Evolutionary conservation across 2,113 vertebrate genomes (phyloP).

Genomic region (Ahaetulla prasina): DNA sequence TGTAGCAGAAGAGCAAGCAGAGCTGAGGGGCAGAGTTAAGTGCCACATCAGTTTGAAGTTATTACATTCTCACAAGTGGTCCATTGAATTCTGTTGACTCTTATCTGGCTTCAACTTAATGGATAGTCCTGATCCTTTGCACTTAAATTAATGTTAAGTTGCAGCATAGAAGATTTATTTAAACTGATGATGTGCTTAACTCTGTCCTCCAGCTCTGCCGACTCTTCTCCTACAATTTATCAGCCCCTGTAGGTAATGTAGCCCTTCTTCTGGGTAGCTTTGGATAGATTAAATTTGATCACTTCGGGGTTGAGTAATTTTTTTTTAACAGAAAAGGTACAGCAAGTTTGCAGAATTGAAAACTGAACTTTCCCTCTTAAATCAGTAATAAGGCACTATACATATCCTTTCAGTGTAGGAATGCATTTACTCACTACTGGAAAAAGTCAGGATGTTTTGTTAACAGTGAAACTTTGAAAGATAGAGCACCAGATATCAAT

Average conservation of each 20-base stretch:
- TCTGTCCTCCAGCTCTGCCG: background rate
- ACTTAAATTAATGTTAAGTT: background rate
- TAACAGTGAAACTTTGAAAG: background rate
- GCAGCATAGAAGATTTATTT: background rate
- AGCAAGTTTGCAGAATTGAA: background rate
- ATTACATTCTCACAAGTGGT: background rate
- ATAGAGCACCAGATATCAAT: background rate
- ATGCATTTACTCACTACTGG: background rate
- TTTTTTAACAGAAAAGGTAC: background rate
- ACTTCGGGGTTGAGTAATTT: background rate
- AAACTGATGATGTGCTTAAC: background rate
- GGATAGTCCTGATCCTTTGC: background rate
- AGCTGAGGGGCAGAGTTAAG: background rate
- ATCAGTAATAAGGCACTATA: background rate
- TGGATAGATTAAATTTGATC: conserved; percentile 17
- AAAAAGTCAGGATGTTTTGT: background rate
- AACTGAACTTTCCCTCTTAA: background rate
- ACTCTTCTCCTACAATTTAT: background rate
- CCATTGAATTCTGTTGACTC: background rate
- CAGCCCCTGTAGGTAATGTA: conserved; percentile 1
- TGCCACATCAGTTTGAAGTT: background rate
- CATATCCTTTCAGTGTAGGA: background rate
- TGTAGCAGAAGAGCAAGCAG: background rate
- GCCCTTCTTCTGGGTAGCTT: conserved; percentile 7
- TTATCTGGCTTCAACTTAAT: background rate